Conservation (phyloP, 1,140 invertebrate genomes). For the Lepidurus arcticus region DNA sequence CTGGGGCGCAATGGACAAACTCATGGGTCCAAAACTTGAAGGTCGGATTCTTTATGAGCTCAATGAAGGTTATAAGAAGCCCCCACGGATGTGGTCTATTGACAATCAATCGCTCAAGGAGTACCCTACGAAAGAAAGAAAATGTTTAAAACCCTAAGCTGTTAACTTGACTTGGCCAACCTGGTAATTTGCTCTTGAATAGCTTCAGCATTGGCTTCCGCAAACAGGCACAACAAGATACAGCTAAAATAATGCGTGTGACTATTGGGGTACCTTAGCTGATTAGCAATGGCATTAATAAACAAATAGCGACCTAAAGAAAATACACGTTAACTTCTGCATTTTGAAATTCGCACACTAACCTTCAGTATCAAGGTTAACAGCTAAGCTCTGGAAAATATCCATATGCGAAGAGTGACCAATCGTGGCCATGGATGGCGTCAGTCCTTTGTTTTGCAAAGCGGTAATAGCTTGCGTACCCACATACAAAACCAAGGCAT, state of each 20-base stretch:
- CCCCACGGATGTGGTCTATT: slow-evolving; percentile 99
- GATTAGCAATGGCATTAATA: slow-evolving; percentile 96
- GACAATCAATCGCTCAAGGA: slow-evolving; percentile 93
- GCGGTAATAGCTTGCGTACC: slow-evolving; percentile 90
- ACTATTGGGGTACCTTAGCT: slow-evolving; percentile 96
- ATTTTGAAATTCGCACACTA: slow-evolving; percentile 12
- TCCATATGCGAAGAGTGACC: slow-evolving; percentile 98
- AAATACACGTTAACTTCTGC: not conserved
- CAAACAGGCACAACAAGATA: slow-evolving; percentile 91
- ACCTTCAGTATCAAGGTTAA: slow-evolving; percentile 89
- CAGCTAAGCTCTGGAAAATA: slow-evolving; percentile 97
- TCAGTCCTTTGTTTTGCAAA: slow-evolving; percentile 77
- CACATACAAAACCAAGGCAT: slow-evolving; percentile 94
- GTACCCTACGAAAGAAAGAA: slow-evolving; percentile 59
- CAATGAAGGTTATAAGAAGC: slow-evolving; percentile 95
- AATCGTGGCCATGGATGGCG: slow-evolving; percentile 92
- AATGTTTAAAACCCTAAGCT: slow-evolving; percentile 27
- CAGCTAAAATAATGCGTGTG: slow-evolving; percentile 99
- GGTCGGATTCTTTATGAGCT: slow-evolving; percentile 96
- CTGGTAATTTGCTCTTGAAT: slow-evolving; percentile 76
- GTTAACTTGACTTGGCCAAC: slow-evolving; percentile 40
- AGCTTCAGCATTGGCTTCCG: slow-evolving; percentile 94
- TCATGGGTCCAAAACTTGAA: slow-evolving; percentile 99
- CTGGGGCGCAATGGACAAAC: slow-evolving; percentile 97
- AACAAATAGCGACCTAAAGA: slow-evolving; percentile 73